Percentiles rank a stretch among this genome's conserved stretches.
phyloP scores from a whole-genome alignment of 2,888 invertebrate species.

The Drosophila cognata region DNA sequence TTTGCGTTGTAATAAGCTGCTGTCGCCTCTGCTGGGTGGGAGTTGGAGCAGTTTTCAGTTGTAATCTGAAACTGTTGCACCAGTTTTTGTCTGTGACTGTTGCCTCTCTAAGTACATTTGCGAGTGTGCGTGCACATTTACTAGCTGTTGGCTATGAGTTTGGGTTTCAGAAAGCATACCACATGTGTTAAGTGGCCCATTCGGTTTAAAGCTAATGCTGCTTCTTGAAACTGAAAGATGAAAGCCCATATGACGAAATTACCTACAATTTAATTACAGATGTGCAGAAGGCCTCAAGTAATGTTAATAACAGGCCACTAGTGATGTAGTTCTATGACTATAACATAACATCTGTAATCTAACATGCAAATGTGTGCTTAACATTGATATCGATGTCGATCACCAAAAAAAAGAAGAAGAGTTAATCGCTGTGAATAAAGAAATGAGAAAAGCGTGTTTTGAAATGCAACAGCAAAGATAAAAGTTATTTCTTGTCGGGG shows the following conservation, averaged over 20 bases:
- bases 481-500: not conserved
- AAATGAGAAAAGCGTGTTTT: too few species aligned
- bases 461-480: not conserved
- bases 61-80: conserved; percentile 59
- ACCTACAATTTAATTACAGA: not conserved
- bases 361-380: too few species aligned
- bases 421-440: too few species aligned
- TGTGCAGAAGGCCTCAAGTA: too few species aligned
- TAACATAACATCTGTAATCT: too few species aligned
- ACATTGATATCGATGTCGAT: too few species aligned
- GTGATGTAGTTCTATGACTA: too few species aligned
- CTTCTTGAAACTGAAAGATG: not conserved
- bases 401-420: too few species aligned
- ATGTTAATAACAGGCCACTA: too few species aligned
- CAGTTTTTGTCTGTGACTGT: conserved; percentile 24
- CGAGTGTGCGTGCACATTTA: conserved; percentile 11
- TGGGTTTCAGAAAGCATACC: conserved; percentile 8
- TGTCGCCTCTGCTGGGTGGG: conserved; percentile 2
- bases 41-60: conserved; percentile 14
- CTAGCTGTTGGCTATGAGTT: conserved; percentile 1
- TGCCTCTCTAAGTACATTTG: not conserved
- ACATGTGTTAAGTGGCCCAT: conserved; percentile 7
- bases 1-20: conserved; percentile 47
- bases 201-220: not conserved
- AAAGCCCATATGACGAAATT: not conserved